phyloP scores from a whole-genome alignment of 2,113 vertebrate genomes.

The Manacus vitellinus region DNA sequence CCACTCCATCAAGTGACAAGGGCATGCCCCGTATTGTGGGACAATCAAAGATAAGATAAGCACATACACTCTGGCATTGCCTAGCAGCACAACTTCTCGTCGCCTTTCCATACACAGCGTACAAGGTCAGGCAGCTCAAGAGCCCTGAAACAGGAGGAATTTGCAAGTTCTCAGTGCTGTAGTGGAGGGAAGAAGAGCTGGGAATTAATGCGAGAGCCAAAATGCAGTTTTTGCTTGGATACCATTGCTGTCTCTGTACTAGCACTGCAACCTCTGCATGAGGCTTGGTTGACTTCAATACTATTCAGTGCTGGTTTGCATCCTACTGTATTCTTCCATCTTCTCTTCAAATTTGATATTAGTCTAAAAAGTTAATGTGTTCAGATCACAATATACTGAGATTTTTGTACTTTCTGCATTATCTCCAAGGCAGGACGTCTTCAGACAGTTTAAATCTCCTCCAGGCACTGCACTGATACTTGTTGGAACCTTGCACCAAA shows the following conservation, averaged over 20 bases:
- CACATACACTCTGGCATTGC: neutral
- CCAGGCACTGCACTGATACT: too few species aligned
- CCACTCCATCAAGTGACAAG: neutral
- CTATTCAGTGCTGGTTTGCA: neutral
- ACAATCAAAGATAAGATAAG: neutral
- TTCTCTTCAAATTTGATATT: neutral
- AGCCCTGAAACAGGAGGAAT: neutral
- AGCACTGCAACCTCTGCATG: fast-evolving
- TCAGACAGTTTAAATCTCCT: neutral
- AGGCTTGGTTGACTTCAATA: neutral
- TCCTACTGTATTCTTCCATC: neutral
- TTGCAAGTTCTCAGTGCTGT: neutral
- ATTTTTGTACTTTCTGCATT: neutral
- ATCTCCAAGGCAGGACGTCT: neutral
- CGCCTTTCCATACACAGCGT: neutral
- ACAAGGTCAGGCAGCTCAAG: neutral
- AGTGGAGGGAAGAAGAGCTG: neutral
- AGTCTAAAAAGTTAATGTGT: neutral
- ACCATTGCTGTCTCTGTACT: neutral
- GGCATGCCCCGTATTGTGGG: neutral
- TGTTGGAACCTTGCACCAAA: neutral
- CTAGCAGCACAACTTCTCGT: neutral
- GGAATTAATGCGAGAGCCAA: fast-evolving
- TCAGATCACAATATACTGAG: neutral
- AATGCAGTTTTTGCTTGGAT: neutral